Conservation (phyloP, 2,888 invertebrate species). For the Spatulosminthurus flaviceps region DNA sequence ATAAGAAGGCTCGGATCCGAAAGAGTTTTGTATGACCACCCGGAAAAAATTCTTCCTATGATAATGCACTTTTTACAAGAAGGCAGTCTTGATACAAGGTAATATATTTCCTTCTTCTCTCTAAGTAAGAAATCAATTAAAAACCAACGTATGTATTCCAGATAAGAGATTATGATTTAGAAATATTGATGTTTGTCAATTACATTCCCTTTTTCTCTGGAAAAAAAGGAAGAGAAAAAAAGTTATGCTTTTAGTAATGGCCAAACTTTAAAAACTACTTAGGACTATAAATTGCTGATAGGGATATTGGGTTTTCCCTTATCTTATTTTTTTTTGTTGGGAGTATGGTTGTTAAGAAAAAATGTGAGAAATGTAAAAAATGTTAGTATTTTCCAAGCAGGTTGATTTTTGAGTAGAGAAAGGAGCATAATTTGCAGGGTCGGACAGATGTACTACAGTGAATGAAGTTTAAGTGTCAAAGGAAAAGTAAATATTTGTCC, state of each 20-base stretch:
- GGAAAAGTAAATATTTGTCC: constrained; percentile 2
- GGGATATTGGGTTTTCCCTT: background rate
- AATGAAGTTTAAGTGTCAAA: constrained; percentile 13
- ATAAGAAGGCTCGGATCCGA: constrained; percentile 80
- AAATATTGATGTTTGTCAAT: too few relatives aligned
- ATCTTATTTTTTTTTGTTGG: background rate
- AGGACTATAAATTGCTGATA: background rate
- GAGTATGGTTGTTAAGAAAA: background rate
- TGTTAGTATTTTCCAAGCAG: constrained; percentile 4
- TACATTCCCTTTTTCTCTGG: too few relatives aligned
- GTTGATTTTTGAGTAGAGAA: too few relatives aligned
- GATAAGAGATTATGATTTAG: background rate
- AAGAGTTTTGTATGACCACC: constrained; percentile 77
- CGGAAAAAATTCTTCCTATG: constrained; percentile 80
- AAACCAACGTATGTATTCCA: background rate
- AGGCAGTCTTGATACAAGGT: constrained; percentile 86
- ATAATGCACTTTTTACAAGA: constrained; percentile 86
- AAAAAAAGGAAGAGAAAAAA: too few relatives aligned
- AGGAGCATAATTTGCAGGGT: background rate
- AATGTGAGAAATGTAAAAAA: constrained; percentile 3
- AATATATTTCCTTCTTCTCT: constrained; percentile 53
- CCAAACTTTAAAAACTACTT: too few relatives aligned
- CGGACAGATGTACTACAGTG: background rate
- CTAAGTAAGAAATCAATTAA: constrained; percentile 18
- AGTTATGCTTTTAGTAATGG: too few relatives aligned